These are phyloP conservation scores for Catostomus latipinnis DNA, from an alignment of 2,797 vertebrate species.

Conservation along the genomic window DNA sequence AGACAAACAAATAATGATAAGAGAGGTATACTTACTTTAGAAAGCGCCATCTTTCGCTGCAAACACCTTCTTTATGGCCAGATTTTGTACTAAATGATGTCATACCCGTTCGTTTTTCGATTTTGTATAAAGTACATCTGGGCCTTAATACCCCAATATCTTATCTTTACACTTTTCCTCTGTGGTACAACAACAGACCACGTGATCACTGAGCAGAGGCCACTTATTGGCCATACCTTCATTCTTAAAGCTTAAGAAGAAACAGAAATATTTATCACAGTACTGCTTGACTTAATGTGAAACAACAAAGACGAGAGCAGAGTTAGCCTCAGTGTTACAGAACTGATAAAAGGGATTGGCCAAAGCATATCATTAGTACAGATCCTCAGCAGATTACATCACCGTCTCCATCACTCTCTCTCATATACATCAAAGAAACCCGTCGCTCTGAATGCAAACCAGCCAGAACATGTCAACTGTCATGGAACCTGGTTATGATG, in stretches of 20 bases:
- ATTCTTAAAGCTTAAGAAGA: constrained; percentile 28
- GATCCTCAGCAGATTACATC: constrained; percentile 47
- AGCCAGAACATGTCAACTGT: constrained; percentile 61
- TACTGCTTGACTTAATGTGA: constrained; percentile 19
- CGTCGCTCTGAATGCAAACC: constrained; percentile 56
- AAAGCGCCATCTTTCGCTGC: too few species aligned
- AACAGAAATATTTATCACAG: constrained; percentile 40
- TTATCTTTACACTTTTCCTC: not conserved
- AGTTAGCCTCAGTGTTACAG: constrained; percentile 10
- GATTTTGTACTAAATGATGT: too few species aligned
- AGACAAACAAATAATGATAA: too few species aligned
- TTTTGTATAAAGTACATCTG: too few species aligned
- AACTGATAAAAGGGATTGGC: constrained; percentile 40
- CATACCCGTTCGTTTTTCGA: too few species aligned
- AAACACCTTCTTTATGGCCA: too few species aligned
- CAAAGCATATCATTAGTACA: constrained; percentile 69
- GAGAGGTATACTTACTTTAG: too few species aligned
- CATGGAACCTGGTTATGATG: constrained; percentile 19
- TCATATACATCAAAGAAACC: constrained; percentile 73
- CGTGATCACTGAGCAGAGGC: not conserved
- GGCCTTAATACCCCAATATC: not conserved
- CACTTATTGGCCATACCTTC: not conserved
- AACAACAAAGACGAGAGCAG: constrained; percentile 29
- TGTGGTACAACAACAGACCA: not conserved
- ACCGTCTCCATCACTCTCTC: constrained; percentile 60